These are phyloP conservation scores for Platynereis dumerilii DNA, from an alignment of 2,888 invertebrate genomes.

Conservation along the genomic window DNA sequence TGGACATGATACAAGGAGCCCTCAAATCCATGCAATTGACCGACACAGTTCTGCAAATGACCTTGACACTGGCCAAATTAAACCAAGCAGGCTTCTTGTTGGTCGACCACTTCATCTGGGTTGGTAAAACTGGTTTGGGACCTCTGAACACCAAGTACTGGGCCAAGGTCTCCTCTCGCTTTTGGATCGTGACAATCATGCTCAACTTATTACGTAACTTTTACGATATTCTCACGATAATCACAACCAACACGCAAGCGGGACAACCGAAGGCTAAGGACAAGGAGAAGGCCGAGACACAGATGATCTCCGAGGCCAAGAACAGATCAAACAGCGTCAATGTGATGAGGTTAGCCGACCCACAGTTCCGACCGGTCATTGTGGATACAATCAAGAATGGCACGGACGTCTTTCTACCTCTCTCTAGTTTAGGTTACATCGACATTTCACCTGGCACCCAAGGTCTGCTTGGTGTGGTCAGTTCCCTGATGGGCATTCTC, in stretches of 20 bases:
- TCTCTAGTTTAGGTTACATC: constrained; percentile 80
- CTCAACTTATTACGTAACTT: constrained; percentile 82
- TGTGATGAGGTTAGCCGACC: constrained; percentile 35
- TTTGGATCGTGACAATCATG: constrained; percentile 83
- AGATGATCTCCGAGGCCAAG: neutral
- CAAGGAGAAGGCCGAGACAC: neutral
- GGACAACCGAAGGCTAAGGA: neutral
- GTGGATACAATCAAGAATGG: constrained; percentile 85
- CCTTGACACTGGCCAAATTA: constrained; percentile 80
- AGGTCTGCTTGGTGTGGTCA: constrained; percentile 80
- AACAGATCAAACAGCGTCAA: constrained; percentile 1
- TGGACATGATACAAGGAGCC: constrained; percentile 80
- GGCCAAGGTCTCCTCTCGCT: constrained; percentile 70
- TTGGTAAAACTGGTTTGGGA: constrained; percentile 67
- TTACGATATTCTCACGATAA: constrained; percentile 70
- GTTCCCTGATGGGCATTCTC: constrained; percentile 80
- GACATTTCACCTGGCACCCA: constrained; percentile 79
- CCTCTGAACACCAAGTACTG: constrained; percentile 77
- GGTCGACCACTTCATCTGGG: constrained; percentile 87
- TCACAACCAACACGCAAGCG: constrained; percentile 38
- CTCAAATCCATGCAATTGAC: constrained; percentile 76
- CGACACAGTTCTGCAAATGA: constrained; percentile 74
- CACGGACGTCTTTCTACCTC: constrained; percentile 86
- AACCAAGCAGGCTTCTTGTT: constrained; percentile 80
- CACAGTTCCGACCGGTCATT: constrained; percentile 65